Base-by-base conservation (phyloP, 2,113 vertebrate genomes). In the Planiliza haematocheilus region DNA sequence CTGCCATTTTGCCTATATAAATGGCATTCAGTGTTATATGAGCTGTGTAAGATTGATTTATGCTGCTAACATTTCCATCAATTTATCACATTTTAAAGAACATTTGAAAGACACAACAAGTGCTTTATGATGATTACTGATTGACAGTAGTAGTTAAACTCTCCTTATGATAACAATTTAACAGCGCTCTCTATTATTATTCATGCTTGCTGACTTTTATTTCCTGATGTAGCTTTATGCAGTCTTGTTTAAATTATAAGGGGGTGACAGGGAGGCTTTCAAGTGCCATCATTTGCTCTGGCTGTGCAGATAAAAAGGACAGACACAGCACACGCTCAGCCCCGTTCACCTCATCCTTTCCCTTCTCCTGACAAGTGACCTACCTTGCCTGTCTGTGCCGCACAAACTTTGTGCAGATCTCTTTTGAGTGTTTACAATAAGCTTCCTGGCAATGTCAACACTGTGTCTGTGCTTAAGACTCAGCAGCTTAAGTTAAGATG, bases 361-460 rank as follows among this genome's bases (percentile, higher is more conserved):
- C 81, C 52, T 59, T 77, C 48, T 67, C 65, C 46, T 82, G 82
- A 89, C 81, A 80, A 60, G 73, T 78, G 69, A 76, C 83, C 81
- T 76, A 53, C 56, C 80, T 71, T 45, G 24, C 46, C 62, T 67
- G 58, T 81, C 79, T 81, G 55, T 56, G 21, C 55, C 10, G 48
- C 57, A 30, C 64, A 80, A 70, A 84, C 68, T 82, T 69, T 50
- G 49, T 18, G 49, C 51, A 74, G 48, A 53, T 56, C 41, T 53
- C 52, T 65, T 55, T 59, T 65, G 56, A 75, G 58, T 24, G 57
- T 39, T 79, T 50, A 37, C 58, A 55, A 61, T 58, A 53, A 60
- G 48, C 65, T 70, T 67, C 69, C 77, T 18, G 41, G 52, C n/a
- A 67, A 74, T 42, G 70, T 45, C 52, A 86, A 71, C 59, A 1